Evolutionary conservation across 2,113 vertebrate genomes (phyloP), one percentile per base, ranked within the genome.

Genomic region (Fulmarus glacialis): DNA sequence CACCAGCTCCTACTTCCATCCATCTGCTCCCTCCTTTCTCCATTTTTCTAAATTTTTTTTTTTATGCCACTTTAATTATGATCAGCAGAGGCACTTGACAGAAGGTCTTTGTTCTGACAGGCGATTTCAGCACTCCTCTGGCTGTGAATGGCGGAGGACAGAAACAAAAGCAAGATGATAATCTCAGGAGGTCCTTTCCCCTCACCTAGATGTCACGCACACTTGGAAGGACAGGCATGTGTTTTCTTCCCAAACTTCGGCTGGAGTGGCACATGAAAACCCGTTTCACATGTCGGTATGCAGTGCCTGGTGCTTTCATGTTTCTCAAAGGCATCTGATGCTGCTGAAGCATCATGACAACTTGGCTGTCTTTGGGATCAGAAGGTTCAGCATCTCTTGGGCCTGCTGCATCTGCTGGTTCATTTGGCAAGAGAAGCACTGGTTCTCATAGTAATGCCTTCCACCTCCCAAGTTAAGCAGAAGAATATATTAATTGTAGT

Each of bases 401-500:
- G 95, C 74, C 71, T 77, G 55, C 71, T 82, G 47, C 94, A 95
- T 94, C 93, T 97, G 91, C 95, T 85, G 84, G 95, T 93, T 96
- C 82, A 16, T 93, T 97, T 97, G 89, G 93, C 91, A 90, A 27
- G 70, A 94, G 66, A 42, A 86, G 66, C 84, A 82, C 58, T 73
- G 82, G 71, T 86, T 96, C 62, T 96, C 62, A 24, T 42, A 93
- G 87, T 34, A 66, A 75, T 70, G 74, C 67, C 67, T 96, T 90
- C 75, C 67, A 78, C 67, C 71, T 88, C 93, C 89, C 74, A 88
- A 93, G 93, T 89, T 95, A 94, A 95, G 47, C 16, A 91, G 74
- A 90, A 94, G 91, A 96, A 93, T 93, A 63, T 80, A 96, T 97
- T 97, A 97, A 86, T 94, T 96, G 87, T 77, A 56, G 84, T 89